Evolutionary conservation across 2,113 vertebrate genomes (phyloP), one percentile per base, ranked within the genome.

Genomic region (Caretta caretta): DNA sequence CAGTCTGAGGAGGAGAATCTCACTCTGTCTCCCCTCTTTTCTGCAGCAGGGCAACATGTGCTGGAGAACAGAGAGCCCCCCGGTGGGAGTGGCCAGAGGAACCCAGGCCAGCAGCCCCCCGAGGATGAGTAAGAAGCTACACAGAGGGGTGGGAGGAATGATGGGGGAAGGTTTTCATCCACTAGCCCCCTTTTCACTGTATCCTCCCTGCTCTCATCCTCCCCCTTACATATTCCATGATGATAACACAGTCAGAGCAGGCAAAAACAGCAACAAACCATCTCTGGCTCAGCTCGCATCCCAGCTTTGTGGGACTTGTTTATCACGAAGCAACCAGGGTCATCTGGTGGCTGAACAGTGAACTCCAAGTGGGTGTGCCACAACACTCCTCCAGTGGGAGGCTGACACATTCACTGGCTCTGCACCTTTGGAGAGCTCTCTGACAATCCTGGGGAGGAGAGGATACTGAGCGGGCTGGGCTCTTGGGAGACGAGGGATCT

Each of bases 11-110:
- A 65, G 38, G 83, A 29, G 69, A 25, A 8, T 56, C 38, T 48
- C 49, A 17, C n/a, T 51, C 79, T 51, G 6, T 42, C 42, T 48
- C 11, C 22, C 56, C 82, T 57, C 83, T 85, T 42, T 38, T 49
- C 51, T 2, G 20, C 46, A 42, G 35, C 50, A 98, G 97, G 96
- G 57, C 97, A 97, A 78, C 96, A 96, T 27, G 76, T 96, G 48
- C 94, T 92, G 25, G 97, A 97, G 31, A 93, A 82, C 0, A 54
- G 95, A 82, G 97, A 98, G 49, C 9, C 75, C 89, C 87, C 93
- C 78, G 42, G 95, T 87, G 80, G 5, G 1, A 49, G 38, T 4
- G 82, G 72, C 89, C 3, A 96, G 93, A 80, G 38, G 96, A 97
- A 38, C 51, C 90, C 90, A 85, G 96, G 92, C 94, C 97, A 96